Conservation (phyloP, 2,888 invertebrate genomes). For the Pedicia rivosa region DNA sequence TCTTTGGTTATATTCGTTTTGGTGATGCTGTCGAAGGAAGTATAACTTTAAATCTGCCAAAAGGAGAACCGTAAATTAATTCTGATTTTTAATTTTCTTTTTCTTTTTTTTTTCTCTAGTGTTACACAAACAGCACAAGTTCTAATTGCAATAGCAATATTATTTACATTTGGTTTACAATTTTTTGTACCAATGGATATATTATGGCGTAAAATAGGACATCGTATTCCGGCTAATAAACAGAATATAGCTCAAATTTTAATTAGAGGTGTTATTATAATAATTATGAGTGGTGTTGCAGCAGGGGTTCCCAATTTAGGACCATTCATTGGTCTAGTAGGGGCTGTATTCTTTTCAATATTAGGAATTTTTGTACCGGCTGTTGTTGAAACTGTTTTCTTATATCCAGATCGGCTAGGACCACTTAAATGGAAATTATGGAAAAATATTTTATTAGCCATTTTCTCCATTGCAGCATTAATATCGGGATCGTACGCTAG, state of each 20-base stretch:
- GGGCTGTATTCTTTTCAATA: slow-evolving; percentile 53
- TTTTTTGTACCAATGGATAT: slow-evolving; percentile 90
- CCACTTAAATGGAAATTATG: slow-evolving; percentile 44
- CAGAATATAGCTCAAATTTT: slow-evolving; percentile 26
- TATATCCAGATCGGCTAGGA: slow-evolving; percentile 52
- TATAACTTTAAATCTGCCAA: slow-evolving; percentile 71
- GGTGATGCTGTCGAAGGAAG: slow-evolving; percentile 56
- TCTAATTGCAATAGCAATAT: slow-evolving; percentile 74
- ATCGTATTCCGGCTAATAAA: slow-evolving; percentile 29
- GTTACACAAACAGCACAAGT: slow-evolving; percentile 68
- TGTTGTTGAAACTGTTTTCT: slow-evolving; percentile 50
- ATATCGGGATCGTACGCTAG: slow-evolving; percentile 39
- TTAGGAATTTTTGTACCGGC: slow-evolving; percentile 51
- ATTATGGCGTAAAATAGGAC: slow-evolving; percentile 59
- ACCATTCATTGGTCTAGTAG: slow-evolving; percentile 77
- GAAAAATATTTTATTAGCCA: slow-evolving; percentile 44
- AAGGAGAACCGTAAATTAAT: slow-evolving; percentile 44
- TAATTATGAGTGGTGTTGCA: slow-evolving; percentile 50
- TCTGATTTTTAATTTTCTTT: too few species aligned
- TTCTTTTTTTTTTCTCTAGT: too few species aligned
- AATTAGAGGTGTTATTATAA: slow-evolving; percentile 24
- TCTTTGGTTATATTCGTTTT: slow-evolving; percentile 79
- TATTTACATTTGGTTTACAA: slow-evolving; percentile 86
- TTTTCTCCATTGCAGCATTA: slow-evolving; percentile 48
- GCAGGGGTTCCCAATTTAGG: slow-evolving; percentile 67